Base-by-base conservation (phyloP, 2,888 invertebrate species). In the Nomada lathburiana region DNA sequence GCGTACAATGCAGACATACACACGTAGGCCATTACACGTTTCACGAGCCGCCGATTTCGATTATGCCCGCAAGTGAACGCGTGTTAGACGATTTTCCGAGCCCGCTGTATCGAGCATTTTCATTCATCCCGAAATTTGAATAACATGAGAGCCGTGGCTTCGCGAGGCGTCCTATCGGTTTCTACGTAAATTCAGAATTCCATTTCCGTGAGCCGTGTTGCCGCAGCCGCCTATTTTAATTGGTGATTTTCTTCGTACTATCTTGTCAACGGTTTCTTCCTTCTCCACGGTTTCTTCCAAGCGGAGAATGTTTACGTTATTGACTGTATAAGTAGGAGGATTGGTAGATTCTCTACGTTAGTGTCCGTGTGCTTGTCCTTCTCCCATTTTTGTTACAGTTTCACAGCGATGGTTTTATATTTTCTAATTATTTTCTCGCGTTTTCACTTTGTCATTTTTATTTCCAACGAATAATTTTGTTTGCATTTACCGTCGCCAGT, bases 91-190 rank as follows among this genome's bases (percentile, higher is more conserved):
- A 85, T 85, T 85, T 84, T 82, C 79, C 76, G 67, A 57, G 55
- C 80, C 44, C 23, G 50, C 47, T 36, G 52, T 86, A 83, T 88
- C 88, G 83, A 85, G 76, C 89, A 86, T 90, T 88, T 72, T 91
- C 91, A 91, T 92, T 92, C 92, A 91, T 92, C 88, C 87, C 29
- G 62, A 85, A 89, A 92, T 92, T 91, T 91, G 89, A 92, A 92
- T 92, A 92, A 92, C 91, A 91, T 90, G 91, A 89, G 89, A 84
- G 82, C 76, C 76, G 76, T 78, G 67, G 73, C 70, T 76, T 71
- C 42, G 60, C 67, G 55, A 52, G 44, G 71, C 75, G 69, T 57
- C 63, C 59, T 78, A 85, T 85, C 77, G 47, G 67, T 63, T 76
- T 50, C 60, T 26, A 2, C 59, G 20, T 62, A 62, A 82, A 85